phyloP scores from a whole-genome alignment of 2,113 vertebrate species.

The Elephas maximus region DNA sequence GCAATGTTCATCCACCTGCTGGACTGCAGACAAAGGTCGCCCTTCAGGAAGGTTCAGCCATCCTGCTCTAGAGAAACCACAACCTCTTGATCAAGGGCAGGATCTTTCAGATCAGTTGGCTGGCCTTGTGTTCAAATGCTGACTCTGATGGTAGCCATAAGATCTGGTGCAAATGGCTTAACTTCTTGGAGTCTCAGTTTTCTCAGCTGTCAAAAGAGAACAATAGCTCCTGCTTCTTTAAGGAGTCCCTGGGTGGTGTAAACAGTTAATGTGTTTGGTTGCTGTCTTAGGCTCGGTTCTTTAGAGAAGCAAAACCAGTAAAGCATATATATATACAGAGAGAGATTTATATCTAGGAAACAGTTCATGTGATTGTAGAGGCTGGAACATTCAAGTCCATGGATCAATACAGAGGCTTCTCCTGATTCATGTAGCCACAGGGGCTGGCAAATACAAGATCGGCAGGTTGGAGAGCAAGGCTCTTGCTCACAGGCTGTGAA shows the following conservation, averaged over 20 bases:
- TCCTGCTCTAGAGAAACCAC: background rate
- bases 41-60: constrained; percentile 63
- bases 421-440: too few species aligned
- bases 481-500: too few species aligned
- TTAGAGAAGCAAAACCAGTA: too few species aligned
- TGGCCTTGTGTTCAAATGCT: background rate
- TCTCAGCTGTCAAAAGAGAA: background rate
- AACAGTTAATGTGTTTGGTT: background rate
- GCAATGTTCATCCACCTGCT: constrained; percentile 75
- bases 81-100: background rate
- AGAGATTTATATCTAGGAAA: too few species aligned
- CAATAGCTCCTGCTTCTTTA: background rate
- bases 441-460: too few species aligned
- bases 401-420: too few species aligned
- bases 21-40: constrained; percentile 59
- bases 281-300: too few species aligned
- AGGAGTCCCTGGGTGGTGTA: background rate
- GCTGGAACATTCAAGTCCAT: too few species aligned
- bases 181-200: background rate
- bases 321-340: too few species aligned
- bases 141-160: background rate
- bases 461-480: too few species aligned
- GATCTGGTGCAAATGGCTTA: background rate
- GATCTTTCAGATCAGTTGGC: background rate
- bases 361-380: too few species aligned